phyloP scores from a whole-genome alignment of 2,888 invertebrate genomes.

The Ischnura elegans region DNA sequence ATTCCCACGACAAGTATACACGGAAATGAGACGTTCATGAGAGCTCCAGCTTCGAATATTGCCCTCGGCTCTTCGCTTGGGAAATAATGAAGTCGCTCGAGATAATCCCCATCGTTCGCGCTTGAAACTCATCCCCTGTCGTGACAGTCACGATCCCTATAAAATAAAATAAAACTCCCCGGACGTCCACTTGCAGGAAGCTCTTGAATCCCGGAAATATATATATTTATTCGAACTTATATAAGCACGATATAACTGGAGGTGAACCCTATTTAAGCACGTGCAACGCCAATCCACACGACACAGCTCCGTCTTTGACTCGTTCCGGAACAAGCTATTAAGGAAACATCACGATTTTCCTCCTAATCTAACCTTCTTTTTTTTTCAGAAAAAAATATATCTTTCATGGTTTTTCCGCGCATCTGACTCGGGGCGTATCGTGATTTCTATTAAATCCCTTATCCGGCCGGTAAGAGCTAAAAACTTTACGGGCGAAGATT shows the following conservation, averaged over 20 bases:
- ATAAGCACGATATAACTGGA: no score
- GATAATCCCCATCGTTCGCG: neutral
- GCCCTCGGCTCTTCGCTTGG: neutral
- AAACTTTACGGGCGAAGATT: neutral
- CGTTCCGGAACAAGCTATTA: neutral
- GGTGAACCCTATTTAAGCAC: no score
- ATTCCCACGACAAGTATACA: no score
- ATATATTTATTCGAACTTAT: no score
- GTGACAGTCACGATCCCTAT: neutral
- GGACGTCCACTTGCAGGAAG: neutral
- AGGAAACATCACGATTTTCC: neutral
- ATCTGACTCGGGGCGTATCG: neutral
- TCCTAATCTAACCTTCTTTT: neutral
- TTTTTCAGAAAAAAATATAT: neutral
- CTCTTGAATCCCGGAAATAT: neutral
- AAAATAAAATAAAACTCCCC: neutral
- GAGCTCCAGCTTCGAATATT: neutral
- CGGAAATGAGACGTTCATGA: neutral
- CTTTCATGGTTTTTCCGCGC: neutral
- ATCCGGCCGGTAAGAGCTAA: neutral
- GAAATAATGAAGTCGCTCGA: neutral
- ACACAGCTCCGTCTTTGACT: neutral
- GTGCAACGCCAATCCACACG: neutral
- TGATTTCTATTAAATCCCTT: neutral
- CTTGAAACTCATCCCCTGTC: neutral